phyloP scores from a whole-genome alignment of 2,113 vertebrate genomes.

The Poecilia latipinna region DNA sequence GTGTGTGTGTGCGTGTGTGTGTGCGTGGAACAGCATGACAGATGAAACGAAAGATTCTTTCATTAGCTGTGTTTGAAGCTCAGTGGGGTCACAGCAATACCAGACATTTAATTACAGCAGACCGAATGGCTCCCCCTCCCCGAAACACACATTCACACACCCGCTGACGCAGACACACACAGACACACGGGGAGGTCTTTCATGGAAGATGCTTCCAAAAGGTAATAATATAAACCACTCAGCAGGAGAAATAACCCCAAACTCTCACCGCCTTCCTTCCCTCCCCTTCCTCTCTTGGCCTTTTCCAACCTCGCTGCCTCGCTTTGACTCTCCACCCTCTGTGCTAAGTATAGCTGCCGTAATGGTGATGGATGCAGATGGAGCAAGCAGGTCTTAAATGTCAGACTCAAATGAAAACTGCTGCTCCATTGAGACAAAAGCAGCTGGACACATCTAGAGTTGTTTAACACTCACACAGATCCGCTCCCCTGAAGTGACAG shows the following conservation, averaged over 20 bases:
- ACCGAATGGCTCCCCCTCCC: conserved; percentile 47
- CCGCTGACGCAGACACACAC: conserved; percentile 14
- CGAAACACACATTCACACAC: conserved; percentile 24
- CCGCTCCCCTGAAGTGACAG: background rate
- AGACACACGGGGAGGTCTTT: conserved; percentile 43
- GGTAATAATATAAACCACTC: conserved; percentile 73
- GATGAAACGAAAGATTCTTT: conserved; percentile 70
- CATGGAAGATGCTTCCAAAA: conserved; percentile 59
- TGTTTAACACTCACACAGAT: conserved; percentile 45
- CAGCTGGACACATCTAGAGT: conserved; percentile 51
- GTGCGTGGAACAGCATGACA: conserved; percentile 34
- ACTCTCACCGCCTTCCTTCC: conserved; percentile 22
- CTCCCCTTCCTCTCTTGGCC: conserved; percentile 20
- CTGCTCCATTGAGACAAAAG: conserved; percentile 56
- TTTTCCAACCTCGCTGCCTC: conserved; percentile 30
- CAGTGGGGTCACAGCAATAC: conserved; percentile 62
- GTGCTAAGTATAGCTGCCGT: conserved; percentile 59
- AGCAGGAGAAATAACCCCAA: conserved; percentile 57
- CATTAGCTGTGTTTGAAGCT: conserved; percentile 71
- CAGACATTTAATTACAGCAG: conserved; percentile 74
- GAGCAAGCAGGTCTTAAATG: conserved; percentile 69
- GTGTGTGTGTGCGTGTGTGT: conserved; percentile 3
- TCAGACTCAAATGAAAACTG: conserved; percentile 71
- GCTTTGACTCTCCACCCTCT: conserved; percentile 21
- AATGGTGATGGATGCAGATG: conserved; percentile 72